Conservation (phyloP, 2,797 vertebrate species). For the Nothura maculosa region DNA sequence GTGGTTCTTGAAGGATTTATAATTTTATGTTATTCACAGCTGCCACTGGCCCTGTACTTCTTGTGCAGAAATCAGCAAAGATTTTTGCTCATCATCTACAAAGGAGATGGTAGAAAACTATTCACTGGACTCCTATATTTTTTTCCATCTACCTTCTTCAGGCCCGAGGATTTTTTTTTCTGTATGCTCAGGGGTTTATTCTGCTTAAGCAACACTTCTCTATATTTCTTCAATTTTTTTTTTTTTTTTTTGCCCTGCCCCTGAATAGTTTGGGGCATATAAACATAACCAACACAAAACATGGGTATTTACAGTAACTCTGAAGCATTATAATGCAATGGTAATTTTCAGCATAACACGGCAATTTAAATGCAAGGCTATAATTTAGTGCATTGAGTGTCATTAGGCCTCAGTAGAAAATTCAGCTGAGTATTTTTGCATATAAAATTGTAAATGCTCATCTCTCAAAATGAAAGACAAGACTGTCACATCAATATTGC, state of each 20-base stretch:
- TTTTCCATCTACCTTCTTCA: neutral
- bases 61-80: neutral
- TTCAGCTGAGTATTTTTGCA: neutral
- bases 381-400: neutral
- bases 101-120: neutral
- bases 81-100: neutral
- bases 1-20: accelerated
- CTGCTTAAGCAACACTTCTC: neutral
- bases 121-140: neutral
- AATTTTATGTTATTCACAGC: neutral
- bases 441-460: neutral
- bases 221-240: neutral
- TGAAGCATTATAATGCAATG: neutral
- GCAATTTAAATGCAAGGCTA: neutral
- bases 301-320: neutral
- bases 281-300: neutral
- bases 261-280: neutral
- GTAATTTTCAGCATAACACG: neutral
- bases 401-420: neutral
- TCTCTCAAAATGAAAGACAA: neutral
- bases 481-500: neutral
- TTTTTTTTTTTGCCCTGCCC: neutral
- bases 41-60: neutral
- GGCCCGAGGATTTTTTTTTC: neutral
- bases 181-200: neutral